Base-by-base conservation (phyloP, 2,797 vertebrate species). In the Premnoplex brunnescens region DNA sequence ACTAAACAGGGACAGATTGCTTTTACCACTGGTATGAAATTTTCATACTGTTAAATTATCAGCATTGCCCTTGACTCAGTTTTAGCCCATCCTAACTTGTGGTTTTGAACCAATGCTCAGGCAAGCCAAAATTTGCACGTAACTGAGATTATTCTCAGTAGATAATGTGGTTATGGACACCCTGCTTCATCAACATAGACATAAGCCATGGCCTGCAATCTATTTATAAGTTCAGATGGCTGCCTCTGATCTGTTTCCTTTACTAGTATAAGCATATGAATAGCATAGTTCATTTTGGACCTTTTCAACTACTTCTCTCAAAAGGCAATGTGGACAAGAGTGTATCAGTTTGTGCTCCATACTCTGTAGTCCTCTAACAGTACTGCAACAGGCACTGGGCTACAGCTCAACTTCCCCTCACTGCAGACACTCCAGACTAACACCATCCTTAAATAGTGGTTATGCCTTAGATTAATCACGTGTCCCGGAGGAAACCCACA, bases 381-480 rank as follows among this genome's bases (percentile, higher is more conserved):
- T 72, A 8, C 44, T 60, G 10, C 1, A 2, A 15, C 9, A 48
- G 20, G 3, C 1, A 0, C 0, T 58, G 44, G n/a, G 13, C 9
- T 34, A 30, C 44, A 7, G 16, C 6, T 67, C 19, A 51, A 11
- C 27, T 80, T 89, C 7, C 11, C 12, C 7, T 59, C 32, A 14
- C 36, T 75, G 24, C 14, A 68, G 44, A 63, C 11, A 10, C 15
- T 76, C 26, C 16, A 21, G 34, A 27, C 4, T 59, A 51, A 75
- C 7, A 8, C 11, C 2, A 6, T 27, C 4, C 14, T 15, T 32
- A 6, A 52, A 7, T 3, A n/a, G 5, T 0, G 0, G 7, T 54
- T 55, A 28, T 14, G 27, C 17, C 10, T 67, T 56, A 19, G 14
- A 6, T 9, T 58, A 28, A 67, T 26, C n/a, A 34, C 9, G 9